These are phyloP conservation scores for Oxyura jamaicensis DNA, from an alignment of 2,113 vertebrate species.

Conservation along the genomic window DNA sequence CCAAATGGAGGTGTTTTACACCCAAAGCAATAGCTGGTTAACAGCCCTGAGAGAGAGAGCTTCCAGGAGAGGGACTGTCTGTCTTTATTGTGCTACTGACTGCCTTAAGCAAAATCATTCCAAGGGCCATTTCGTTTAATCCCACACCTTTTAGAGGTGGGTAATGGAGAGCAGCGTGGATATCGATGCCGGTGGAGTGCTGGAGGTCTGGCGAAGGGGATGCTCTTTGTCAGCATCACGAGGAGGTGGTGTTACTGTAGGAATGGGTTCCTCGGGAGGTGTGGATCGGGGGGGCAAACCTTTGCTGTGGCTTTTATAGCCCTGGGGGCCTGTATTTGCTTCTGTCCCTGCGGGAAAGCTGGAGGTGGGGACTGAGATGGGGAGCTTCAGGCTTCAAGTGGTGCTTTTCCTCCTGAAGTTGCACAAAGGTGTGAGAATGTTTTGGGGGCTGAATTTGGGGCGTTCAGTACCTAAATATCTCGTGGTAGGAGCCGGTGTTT, in stretches of 20 bases:
- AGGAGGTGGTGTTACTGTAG: no score
- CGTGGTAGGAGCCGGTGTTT: not conserved
- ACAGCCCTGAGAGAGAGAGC: not conserved
- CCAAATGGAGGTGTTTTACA: rapidly evolving
- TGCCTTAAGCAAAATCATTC: not conserved
- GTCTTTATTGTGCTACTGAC: not conserved
- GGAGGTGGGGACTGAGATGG: not conserved
- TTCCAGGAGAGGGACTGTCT: not conserved
- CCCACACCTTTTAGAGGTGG: not conserved
- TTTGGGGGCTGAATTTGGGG: not conserved
- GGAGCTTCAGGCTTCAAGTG: not conserved
- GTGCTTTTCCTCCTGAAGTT: not conserved
- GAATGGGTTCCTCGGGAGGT: not conserved
- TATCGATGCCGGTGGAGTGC: rapidly evolving
- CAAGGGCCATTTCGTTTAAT: not conserved
- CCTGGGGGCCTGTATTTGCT: not conserved
- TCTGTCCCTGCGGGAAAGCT: not conserved
- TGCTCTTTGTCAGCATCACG: not conserved
- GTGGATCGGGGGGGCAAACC: not conserved
- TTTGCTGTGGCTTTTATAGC: not conserved
- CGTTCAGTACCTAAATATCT: not conserved
- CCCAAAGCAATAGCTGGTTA: not conserved
- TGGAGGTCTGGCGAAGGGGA: not conserved
- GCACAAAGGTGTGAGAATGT: not conserved
- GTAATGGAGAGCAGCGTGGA: not conserved